Conservation (phyloP, 2,113 vertebrate genomes). For the Perca flavescens region DNA sequence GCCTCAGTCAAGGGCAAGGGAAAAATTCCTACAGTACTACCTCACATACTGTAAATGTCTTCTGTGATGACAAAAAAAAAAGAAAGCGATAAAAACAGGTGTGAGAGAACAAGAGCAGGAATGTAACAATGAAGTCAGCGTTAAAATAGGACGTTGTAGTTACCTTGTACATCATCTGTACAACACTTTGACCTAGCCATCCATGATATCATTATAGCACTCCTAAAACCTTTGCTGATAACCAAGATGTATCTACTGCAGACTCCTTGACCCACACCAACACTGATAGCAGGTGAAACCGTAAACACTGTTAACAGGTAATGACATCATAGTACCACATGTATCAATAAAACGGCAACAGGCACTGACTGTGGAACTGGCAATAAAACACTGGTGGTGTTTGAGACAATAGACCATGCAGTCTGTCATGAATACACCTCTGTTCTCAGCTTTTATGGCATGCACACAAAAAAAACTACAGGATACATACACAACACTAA, state of each 20-base stretch:
- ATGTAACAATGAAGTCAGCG: constrained; percentile 7
- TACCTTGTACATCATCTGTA: not conserved
- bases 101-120: not conserved
- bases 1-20: not conserved
- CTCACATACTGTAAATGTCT: not conserved
- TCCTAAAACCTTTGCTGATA: constrained; percentile 45
- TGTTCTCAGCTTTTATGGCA: not conserved
- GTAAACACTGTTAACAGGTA: constrained; percentile 14
- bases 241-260: constrained; percentile 29
- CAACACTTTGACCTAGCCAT: constrained; percentile 22
- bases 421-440: not conserved
- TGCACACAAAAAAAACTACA: not conserved
- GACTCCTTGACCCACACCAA: constrained; percentile 24
- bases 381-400: constrained; percentile 17
- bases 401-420: constrained; percentile 14
- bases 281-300: constrained; percentile 34
- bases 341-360: constrained; percentile 30
- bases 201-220: not conserved
- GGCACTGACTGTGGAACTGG: constrained; percentile 3
- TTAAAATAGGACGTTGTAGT: not conserved
- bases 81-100: not conserved
- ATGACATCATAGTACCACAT: not conserved
- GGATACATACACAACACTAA: not conserved
- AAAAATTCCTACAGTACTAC: not conserved
- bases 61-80: not conserved